These are phyloP conservation scores for Nemotelus nigrinus DNA, from an alignment of 2,888 invertebrate species.

Conservation along the genomic window DNA sequence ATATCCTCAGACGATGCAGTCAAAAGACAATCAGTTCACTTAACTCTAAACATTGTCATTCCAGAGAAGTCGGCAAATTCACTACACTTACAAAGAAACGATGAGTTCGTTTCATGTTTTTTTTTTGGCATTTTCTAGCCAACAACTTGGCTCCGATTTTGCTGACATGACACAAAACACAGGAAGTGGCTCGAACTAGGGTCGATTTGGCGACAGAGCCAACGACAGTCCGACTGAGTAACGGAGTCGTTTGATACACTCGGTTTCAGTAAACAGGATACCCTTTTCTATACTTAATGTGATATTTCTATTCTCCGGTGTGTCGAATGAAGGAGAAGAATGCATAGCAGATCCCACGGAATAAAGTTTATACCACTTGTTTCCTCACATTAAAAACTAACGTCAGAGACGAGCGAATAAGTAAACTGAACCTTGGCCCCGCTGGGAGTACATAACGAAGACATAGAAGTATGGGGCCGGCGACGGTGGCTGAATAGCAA, in stretches of 20 bases:
- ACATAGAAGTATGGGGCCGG: background rate
- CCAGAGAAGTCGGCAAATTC: background rate
- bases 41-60: background rate
- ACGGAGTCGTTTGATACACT: background rate
- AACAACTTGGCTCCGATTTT: background rate
- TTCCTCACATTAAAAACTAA: background rate
- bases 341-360: background rate
- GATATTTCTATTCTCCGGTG: background rate
- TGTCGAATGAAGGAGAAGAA: no score
- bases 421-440: background rate
- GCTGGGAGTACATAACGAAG: constrained; percentile 8
- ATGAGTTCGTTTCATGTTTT: background rate
- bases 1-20: no score
- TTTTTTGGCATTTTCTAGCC: constrained; percentile 4
- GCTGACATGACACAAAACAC: constrained; percentile 9
- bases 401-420: background rate
- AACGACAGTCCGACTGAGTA: background rate
- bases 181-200: background rate
- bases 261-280: background rate
- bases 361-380: background rate
- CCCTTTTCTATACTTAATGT: background rate
- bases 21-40: no score
- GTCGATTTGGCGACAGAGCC: background rate
- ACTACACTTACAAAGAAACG: background rate
- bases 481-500: background rate